Base-by-base conservation (phyloP, 1,140 invertebrate genomes). In the Lanistes nyassanus region DNA sequence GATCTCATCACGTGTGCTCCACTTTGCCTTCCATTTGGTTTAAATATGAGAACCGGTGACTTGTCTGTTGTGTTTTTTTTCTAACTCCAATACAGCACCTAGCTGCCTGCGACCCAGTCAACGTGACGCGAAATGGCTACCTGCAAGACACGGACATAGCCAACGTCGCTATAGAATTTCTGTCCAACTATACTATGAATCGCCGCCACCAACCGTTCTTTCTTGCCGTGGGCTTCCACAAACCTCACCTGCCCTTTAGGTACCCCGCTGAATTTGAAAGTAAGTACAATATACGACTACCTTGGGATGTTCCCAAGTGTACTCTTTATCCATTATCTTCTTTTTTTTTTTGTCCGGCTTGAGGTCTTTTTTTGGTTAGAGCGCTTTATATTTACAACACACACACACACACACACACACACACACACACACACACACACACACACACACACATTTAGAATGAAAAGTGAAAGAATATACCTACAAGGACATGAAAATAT, bases 181-280 rank as follows among this genome's bases (percentile, higher is more conserved):
- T 72, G 0, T 11, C 1, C 34, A 11, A 60, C 23, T 56, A 56
- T 26, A 6, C 71, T 13, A 42, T 42, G 2, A 37, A 70, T 9
- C 56, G 58, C 21, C 68, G 58, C 0, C 47, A 74, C 21, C 62
- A 76, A 64, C 81, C 76, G 5, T 82, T 82, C 74, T 82, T 82
- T 66, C 29, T 82, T 31, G 81, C 81, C 0, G 79, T 77, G 2
- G 81, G 81, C 0, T 82, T 82, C 69, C 70, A 77, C 65, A 82
- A 82, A 51, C 81, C 81, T 31, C 81, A 82, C 60, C 64, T 80
- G 26, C 81, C 81, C 2, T 82, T 78, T 56, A 71, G 79, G n/a
- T 80, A 78, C 66, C 81, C 81, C 6, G 26, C 60, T 29, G 23
- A 62, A 3, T 76, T 70, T 36, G 34, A 60, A 29, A 37, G 70